These are phyloP conservation scores for Listronotus oregonensis DNA, from an alignment of 1,140 invertebrate species.

Conservation along the genomic window DNA sequence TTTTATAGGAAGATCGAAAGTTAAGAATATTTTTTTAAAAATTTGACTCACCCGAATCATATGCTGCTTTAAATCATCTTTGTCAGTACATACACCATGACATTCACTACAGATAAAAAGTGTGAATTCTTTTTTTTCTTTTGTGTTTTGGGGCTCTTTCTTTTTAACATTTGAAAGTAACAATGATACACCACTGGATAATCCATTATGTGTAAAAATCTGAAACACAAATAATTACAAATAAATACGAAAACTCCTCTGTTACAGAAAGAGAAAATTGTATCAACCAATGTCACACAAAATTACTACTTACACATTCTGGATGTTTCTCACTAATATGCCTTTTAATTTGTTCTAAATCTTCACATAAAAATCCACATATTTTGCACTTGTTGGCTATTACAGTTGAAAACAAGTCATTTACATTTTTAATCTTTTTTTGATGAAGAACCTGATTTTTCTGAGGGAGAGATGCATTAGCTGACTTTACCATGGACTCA, in stretches of 20 bases:
- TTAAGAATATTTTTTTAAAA: conserved; percentile 4
- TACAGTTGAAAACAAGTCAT: conserved; percentile 36
- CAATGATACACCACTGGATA: conserved; percentile 7
- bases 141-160: conserved; percentile 31
- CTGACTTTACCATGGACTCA: neutral
- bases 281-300: no score
- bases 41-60: conserved; percentile 39
- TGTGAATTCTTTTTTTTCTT: conserved; percentile 35
- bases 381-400: conserved; percentile 45
- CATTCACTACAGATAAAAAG: conserved; percentile 46
- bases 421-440: conserved; percentile 15
- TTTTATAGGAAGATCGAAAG: no score
- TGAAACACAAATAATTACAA: neutral
- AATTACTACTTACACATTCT: conserved; percentile 25
- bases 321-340: conserved; percentile 37
- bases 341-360: conserved; percentile 35
- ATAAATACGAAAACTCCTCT: conserved; percentile 1
- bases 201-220: conserved; percentile 11
- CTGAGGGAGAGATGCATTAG: neutral
- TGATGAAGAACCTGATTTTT: neutral
- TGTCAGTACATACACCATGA: conserved; percentile 38
- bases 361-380: conserved; percentile 44
- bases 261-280: no score
- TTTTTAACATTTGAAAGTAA: conserved; percentile 25
- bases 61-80: conserved; percentile 43